phyloP scores from a whole-genome alignment of 2,888 invertebrate species.

The Eledona agricola region DNA sequence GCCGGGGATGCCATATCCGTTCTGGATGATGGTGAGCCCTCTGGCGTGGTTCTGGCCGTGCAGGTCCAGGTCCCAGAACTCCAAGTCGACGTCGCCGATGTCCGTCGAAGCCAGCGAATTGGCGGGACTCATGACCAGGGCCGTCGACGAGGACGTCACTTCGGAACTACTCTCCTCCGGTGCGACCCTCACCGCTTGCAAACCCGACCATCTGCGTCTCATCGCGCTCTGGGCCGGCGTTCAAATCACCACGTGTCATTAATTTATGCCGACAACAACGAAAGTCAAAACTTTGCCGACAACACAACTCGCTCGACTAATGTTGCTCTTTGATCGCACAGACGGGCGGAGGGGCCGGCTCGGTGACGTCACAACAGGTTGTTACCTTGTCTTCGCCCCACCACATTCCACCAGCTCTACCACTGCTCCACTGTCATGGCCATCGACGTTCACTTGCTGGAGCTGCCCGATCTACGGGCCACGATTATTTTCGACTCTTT shows the following conservation, averaged over 20 bases:
- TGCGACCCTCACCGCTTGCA: conserved; percentile 75
- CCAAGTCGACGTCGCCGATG: conserved; percentile 79
- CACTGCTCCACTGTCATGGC: conserved; percentile 61
- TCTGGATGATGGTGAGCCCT: conserved; percentile 55
- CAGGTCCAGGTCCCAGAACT: conserved; percentile 80
- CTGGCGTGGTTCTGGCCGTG: conserved; percentile 61
- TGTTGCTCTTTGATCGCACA: conserved; percentile 44
- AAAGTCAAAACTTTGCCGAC: conserved; percentile 46
- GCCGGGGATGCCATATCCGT: conserved; percentile 57
- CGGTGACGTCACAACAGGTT: conserved; percentile 63
- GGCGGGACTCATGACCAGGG: conserved; percentile 75
- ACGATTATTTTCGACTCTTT: conserved; percentile 34
- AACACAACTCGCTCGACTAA: conserved; percentile 43
- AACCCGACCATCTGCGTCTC: conserved; percentile 78
- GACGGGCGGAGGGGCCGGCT: conserved; percentile 51
- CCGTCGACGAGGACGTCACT: conserved; percentile 79
- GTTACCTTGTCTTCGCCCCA: conserved; percentile 57
- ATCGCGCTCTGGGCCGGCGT: conserved; percentile 59
- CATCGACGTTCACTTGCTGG: conserved; percentile 53
- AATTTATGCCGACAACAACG: conserved; percentile 53
- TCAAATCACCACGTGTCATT: conserved; percentile 45
- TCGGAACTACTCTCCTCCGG: conserved; percentile 79
- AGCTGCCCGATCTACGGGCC: conserved; percentile 36
- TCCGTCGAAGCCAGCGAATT: conserved; percentile 79
- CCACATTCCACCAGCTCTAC: conserved; percentile 55